Evolutionary conservation across 1,140 invertebrate species (phyloP), one percentile per base, ranked within the genome.

Genomic region (Drosophila melanica): DNA sequence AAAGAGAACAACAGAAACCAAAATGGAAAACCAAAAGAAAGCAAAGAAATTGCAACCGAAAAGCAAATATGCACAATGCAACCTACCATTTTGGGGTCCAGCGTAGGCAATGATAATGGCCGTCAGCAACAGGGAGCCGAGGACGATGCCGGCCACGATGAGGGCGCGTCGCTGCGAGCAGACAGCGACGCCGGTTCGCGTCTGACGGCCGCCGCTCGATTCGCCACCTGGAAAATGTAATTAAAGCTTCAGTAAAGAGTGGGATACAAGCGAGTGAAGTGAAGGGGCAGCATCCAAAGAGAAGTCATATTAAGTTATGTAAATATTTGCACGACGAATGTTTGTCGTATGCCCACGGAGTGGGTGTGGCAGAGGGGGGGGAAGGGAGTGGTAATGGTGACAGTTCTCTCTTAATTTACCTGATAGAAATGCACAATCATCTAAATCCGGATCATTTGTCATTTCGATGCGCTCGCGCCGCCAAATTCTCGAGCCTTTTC

Each of bases 341-440:
- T 63, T 74, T 79, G 76, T 66, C 45, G 14, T 35, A 16, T 8
- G 48, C 20, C 48, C 48, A 16, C 48, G 27, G 5, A 6, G 33
- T 35, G 33, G 33, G 33, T 33, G 12, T 37, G 14, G 41, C 27
- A 27, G 27, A 27, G 27, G 27, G 2, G 27, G 7, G 27, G 23
- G n/a, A n/a, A n/a, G n/a, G n/a, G n/a, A n/a, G 20, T 23, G 20
- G 20, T 23, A 23, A 23, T 48, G 11, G 8, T 23, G 4, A n/a
- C 23, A 39, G 4, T 16, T 3, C 2, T 33, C 10, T 20, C 10
- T 1, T 18, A 12, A 44, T 51, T 87, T 92, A 97, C 97, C 97
- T 94, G 97, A 97, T 90, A 98, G 93, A 93, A 98, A 98, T 37
- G 97, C 97, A 84, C 97, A 97, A 93, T 98, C 97, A 92, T 98